Evolutionary conservation across 2,797 vertebrate genomes (phyloP).

Genomic region (Mallotus villosus): DNA sequence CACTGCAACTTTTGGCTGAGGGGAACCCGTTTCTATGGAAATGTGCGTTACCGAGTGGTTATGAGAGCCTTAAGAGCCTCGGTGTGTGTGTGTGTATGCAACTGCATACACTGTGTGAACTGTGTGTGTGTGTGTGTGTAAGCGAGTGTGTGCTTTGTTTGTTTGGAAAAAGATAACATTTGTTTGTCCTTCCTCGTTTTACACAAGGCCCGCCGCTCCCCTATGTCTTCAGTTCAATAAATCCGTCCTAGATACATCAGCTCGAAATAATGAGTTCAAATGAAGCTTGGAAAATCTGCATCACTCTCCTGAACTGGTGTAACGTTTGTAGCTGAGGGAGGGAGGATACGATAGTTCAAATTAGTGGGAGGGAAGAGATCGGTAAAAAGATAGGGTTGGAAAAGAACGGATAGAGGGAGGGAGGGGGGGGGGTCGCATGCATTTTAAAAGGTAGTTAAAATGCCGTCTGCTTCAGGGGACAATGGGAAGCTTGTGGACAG

Average conservation of each 20-base stretch:
- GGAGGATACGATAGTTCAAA: constrained; percentile 37
- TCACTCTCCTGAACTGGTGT: constrained; percentile 33
- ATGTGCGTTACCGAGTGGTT: background rate
- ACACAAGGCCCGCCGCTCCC: background rate
- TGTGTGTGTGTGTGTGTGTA: constrained; percentile 13
- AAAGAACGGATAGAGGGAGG: constrained; percentile 7
- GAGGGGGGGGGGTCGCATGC: constrained; percentile 79
- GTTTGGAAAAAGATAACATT: constrained; percentile 7
- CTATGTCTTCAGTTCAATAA: constrained; percentile 6
- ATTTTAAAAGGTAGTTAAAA: constrained; percentile 80
- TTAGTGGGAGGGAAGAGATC: constrained; percentile 65
- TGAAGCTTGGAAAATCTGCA: background rate
- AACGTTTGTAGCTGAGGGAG: constrained; percentile 24
- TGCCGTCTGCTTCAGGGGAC: constrained; percentile 86
- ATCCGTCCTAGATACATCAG: background rate
- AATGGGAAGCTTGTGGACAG: constrained; percentile 73
- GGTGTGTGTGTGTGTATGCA: constrained; percentile 4
- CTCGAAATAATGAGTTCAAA: background rate
- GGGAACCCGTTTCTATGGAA: constrained; percentile 37
- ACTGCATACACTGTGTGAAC: background rate
- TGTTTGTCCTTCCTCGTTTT: background rate
- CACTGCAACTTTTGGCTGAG: constrained; percentile 1
- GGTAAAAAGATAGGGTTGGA: constrained; percentile 36
- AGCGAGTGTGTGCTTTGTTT: constrained; percentile 10
- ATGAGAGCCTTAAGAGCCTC: background rate